Base-by-base conservation (phyloP, 2,888 invertebrate species). In the Conomelus anceps region DNA sequence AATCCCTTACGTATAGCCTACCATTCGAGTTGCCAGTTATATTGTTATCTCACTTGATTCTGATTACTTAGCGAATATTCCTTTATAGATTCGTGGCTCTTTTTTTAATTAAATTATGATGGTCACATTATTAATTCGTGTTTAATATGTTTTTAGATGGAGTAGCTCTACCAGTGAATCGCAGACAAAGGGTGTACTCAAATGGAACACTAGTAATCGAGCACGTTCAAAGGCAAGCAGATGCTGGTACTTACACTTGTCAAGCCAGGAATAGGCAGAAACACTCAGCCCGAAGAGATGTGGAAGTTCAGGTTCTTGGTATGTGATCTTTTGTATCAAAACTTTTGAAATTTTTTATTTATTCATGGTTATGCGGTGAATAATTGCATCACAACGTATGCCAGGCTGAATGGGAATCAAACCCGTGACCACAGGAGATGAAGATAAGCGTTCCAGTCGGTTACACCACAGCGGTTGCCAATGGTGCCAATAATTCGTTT, bases 241-340 rank as follows among this genome's bases (percentile, higher is more conserved):
- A 94, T 91, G 93, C 94, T 88, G 94, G 94, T 3, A 92, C 93
- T 41, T 94, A 94, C 92, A 93, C 93, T 20, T 95, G 95, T 91
- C 92, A 93, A 20, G 94, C 94, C 0, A 93, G 92, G 88, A 94
- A 94, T 92, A 92, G 93, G 23, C 93, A 93, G 88, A 94, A 93
- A 9, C 92, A 93, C 88, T 92, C 92, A 0, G 93, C 93, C 22
- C 91, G 92, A 7, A 92, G 93, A 89, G 92, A 93, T 89, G 92
- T 93, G 7, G 92, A 93, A 88, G 92, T 93, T 84, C 92, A 92
- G 90, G 93, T 93, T 88, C 92, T 93, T 87, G 93, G 93, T 93
- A 90, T 90, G 89, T 89, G 7, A 26, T 17, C 41, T 17, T 20
- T 1, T 4, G 20, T 3, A 63, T 63, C 63, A 3, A 13, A 20